phyloP scores from a whole-genome alignment of 2,888 invertebrate genomes.

The Piscicola geometra region DNA sequence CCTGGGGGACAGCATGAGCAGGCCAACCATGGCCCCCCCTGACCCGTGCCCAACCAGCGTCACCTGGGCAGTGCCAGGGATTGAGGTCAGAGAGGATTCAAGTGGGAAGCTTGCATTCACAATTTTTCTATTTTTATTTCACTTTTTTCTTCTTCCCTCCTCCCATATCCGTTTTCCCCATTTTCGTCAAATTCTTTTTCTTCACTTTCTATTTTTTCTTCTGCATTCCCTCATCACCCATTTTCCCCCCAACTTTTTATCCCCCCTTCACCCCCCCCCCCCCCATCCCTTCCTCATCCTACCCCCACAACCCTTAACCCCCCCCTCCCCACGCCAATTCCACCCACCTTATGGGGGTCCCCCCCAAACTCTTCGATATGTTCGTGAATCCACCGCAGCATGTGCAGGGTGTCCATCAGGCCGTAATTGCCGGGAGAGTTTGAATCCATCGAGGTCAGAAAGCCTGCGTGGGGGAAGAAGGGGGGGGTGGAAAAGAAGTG shows the following conservation, averaged over 20 bases:
- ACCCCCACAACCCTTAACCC: too few relatives aligned
- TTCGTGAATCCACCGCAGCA: conserved; percentile 61
- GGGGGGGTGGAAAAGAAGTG: background rate
- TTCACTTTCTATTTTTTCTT: too few relatives aligned
- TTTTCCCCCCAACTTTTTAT: too few relatives aligned
- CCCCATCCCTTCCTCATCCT: too few relatives aligned
- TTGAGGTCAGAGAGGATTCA: background rate
- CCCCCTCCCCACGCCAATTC: too few relatives aligned
- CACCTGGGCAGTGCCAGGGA: conserved; percentile 50
- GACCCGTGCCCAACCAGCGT: conserved; percentile 78
- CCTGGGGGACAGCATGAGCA: conserved; percentile 55
- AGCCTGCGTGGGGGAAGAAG: conserved; percentile 51
- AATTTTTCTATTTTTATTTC: too few relatives aligned
- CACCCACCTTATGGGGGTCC: conserved; percentile 63
- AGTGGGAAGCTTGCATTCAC: too few relatives aligned
- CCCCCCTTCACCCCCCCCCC: too few relatives aligned
- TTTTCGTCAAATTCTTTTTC: too few relatives aligned
- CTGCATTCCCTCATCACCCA: too few relatives aligned
- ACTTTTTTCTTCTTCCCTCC: too few relatives aligned
- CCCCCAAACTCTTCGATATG: conserved; percentile 77
- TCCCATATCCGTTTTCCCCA: too few relatives aligned
- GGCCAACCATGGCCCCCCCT: conserved; percentile 58
- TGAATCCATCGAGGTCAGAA: conserved; percentile 58
- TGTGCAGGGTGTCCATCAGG: conserved; percentile 58
- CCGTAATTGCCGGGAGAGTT: conserved; percentile 60